Evolutionary conservation across 2,888 invertebrate species (phyloP), one percentile per base, ranked within the genome.

Genomic region (Odontocerum albicorne): DNA sequence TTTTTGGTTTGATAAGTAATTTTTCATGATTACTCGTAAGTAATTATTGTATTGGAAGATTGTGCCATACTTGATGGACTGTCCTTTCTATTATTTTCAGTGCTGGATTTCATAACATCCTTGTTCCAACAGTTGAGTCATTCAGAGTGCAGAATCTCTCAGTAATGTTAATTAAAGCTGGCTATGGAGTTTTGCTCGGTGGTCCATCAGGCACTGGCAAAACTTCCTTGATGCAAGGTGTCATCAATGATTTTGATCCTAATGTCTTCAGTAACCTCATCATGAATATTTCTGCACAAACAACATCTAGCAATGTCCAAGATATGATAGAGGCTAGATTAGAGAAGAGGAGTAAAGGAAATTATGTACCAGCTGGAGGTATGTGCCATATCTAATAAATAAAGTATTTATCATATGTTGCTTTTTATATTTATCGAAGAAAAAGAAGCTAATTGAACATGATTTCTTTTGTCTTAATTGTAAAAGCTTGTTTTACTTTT

Each of bases 171-270:
- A 69, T 93, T 49, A 69, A 71, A 27, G 74, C 81, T 4, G 85
- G 86, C 1, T 78, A 79, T 67, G 91, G 92, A 0, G 87, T 90
- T 3, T 72, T 94, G 63, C 69, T 94, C 32, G 86, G 89, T 0
- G 94, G 94, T 0, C 86, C 90, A 21, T 90, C 92, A 0, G 94
- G 94, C n/a, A 91, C 92, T 0, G 90, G 90, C 8, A 90, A 94
- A 74, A 91, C 92, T 0, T 91, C 87, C 8, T 86, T 88, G 10
- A 86, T 90, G 0, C 83, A 85, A 59, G 84, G 83, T 57, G 87
- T 88, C 0, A 69, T 90, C 4, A 72, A 74, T 17, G 71, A 74
- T 22, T 71, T 90, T 31, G 82, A 88, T 65, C 63, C 74, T 0
- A 66, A 66, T 27, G 79, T 79, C 1, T 87, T 82, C 71, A 82